Evolutionary conservation across 2,797 vertebrate genomes (phyloP).

Genomic region (Typhlichthys subterraneus): DNA sequence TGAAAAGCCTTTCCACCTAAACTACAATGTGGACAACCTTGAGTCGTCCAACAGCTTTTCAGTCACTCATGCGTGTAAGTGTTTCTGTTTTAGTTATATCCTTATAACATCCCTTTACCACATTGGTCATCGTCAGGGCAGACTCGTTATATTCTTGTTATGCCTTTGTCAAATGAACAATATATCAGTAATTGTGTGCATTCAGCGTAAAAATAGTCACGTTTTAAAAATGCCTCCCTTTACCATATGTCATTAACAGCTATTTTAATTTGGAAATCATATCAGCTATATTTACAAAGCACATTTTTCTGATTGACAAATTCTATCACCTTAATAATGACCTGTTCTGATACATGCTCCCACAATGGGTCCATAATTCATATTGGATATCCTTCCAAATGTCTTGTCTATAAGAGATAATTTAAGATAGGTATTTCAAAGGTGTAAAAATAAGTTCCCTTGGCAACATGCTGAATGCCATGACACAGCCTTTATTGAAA

Average conservation of each 20-base stretch:
- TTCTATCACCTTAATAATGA: not conserved
- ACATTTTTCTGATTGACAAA: not conserved
- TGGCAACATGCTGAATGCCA: conserved; percentile 45
- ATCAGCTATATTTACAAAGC: not conserved
- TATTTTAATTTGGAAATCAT: not conserved
- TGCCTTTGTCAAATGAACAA: conserved; percentile 25
- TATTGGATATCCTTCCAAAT: conserved; percentile 3
- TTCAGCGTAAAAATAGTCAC: conserved; percentile 10
- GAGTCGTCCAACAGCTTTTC: conserved; percentile 99
- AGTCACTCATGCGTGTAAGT: conserved; percentile 99
- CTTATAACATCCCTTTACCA: conserved; percentile 29
- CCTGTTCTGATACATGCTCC: not conserved
- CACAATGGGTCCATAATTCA: not conserved
- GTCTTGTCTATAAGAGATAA: conserved; percentile 22
- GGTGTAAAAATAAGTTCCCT: conserved; percentile 54
- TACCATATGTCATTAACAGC: not conserved
- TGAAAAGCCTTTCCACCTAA: conserved; percentile 98
- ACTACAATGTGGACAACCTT: conserved; percentile 98
- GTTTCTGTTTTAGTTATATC: conserved; percentile 57
- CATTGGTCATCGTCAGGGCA: conserved; percentile 38
- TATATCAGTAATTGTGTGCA: not conserved
- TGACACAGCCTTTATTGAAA: conserved; percentile 31
- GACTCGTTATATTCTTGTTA: conserved; percentile 25
- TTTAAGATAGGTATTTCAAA: not conserved
- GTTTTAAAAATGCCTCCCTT: not conserved